These are phyloP conservation scores for Conops quadrifasciatus DNA, from an alignment of 2,888 invertebrate species.

Conservation along the genomic window DNA sequence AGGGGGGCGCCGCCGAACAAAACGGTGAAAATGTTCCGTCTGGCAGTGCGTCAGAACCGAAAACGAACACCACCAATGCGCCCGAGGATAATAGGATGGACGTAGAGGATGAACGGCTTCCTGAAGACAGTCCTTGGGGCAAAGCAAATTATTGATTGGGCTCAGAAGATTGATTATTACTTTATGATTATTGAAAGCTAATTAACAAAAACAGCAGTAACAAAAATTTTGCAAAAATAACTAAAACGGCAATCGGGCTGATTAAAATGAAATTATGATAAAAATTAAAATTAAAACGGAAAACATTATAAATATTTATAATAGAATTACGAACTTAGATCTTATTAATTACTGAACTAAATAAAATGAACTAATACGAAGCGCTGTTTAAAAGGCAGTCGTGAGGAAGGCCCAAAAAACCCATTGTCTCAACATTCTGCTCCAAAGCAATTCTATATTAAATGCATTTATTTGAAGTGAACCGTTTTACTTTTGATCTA, in stretches of 20 bases:
- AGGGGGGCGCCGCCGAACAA: constrained; percentile 49
- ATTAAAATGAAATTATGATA: too few relatives aligned
- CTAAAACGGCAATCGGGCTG: not conserved
- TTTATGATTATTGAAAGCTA: constrained; percentile 6
- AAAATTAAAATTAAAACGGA: constrained; percentile 17
- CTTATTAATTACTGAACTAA: constrained; percentile 34
- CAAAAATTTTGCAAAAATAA: constrained; percentile 6
- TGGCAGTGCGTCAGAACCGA: constrained; percentile 41
- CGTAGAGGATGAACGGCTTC: constrained; percentile 51
- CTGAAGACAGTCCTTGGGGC: constrained; percentile 31
- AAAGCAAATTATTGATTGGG: constrained; percentile 26
- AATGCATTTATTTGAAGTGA: constrained; percentile 23
- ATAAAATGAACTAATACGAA: constrained; percentile 12
- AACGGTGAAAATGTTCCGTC: constrained; percentile 49
- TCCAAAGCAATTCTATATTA: constrained; percentile 2
- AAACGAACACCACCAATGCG: constrained; percentile 48
- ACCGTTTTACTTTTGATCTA: not conserved
- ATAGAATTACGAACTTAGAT: constrained; percentile 36
- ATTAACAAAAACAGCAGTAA: constrained; percentile 8
- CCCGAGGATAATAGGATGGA: constrained; percentile 61
- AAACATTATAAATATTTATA: constrained; percentile 36
- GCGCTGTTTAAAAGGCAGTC: not conserved
- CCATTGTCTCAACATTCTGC: not conserved
- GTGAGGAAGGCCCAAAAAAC: not conserved
- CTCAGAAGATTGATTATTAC: not conserved